Conservation (phyloP, 2,113 vertebrate species). For the Campylorhamphus procurvoides region DNA sequence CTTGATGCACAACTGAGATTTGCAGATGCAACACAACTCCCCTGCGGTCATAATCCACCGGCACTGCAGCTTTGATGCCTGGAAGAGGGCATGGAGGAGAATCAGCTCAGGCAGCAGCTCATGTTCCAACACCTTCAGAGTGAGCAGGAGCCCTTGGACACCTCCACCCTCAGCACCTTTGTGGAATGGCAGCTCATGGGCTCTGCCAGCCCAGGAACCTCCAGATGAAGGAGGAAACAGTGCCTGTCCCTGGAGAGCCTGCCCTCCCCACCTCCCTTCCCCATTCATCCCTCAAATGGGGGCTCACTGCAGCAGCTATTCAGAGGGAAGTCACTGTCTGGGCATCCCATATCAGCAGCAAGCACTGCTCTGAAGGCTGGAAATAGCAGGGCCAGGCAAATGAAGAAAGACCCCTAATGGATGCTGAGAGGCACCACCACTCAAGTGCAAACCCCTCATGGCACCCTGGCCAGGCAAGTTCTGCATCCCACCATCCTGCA, state of each 20-base stretch:
- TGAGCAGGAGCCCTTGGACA: not conserved
- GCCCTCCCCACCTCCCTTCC: not conserved
- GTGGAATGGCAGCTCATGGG: not conserved
- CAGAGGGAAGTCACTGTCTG: accelerated
- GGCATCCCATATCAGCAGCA: not conserved
- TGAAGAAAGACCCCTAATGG: not conserved
- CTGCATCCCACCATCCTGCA: not conserved
- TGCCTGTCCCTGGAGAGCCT: not conserved
- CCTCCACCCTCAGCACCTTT: not conserved
- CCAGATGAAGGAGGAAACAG: accelerated
- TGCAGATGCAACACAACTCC: not conserved
- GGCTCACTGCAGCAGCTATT: not conserved
- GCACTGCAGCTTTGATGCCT: not conserved
- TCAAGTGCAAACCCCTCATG: not conserved
- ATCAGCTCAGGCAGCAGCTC: not conserved
- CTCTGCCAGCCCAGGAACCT: not conserved
- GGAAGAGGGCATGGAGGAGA: not conserved
- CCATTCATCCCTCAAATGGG: accelerated
- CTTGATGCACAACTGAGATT: not conserved
- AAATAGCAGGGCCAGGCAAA: not conserved
- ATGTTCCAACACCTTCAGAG: not conserved
- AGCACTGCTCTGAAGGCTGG: not conserved
- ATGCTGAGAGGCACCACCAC: not conserved
- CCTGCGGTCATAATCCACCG: not conserved
- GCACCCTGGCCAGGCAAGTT: not conserved